Base-by-base conservation (phyloP, 2,113 vertebrate species). In the Mohoua ochrocephala region DNA sequence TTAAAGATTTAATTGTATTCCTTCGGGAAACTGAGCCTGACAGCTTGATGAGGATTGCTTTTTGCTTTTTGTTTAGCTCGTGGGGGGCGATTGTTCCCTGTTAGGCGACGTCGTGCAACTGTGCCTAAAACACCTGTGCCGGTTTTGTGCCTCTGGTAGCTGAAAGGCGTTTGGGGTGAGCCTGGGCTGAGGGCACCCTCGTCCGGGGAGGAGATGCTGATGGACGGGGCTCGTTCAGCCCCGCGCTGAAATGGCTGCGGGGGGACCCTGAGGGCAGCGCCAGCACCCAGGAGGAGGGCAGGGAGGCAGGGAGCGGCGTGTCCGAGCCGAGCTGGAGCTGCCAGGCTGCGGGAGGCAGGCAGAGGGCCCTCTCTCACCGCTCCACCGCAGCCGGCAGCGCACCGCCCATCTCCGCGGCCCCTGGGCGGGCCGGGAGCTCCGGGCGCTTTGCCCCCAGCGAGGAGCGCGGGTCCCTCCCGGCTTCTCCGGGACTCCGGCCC, bases 381-480 rank as follows among this genome's bases (percentile, higher is more conserved):
- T 0, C 11, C 70, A 10, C 11, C 13, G 44, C 61, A 8, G 61
- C 56, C 56, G 14, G 49, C 75, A 13, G 44, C 90, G 27, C 37
- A 2, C 53, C 35, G 53, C 67, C 74, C 89, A 0, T 21, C 61
- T 0, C 79, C 23, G 37, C 56, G 1, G 50, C 22, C 30, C 1
- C 45, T 1, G 47, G 42, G 41, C 27, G 2, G 16, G 5, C 44
- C 50, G 3, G 33, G 12, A 17, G 37, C 86, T 9, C 9, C 52
- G 10, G 49, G 21, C 11, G 14, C 61, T 13, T 1, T 1, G 27
- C 7, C 3, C n/a, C 19, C 0, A 0, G 49, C 24, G 0, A 13
- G 39, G 59, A 44, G 35, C 22, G 0, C 44, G 1, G 33, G 0
- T 26, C 39, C n/a, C 0, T 9, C 30, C 41, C 2, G 11, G 22